These are phyloP conservation scores for Acronicta alni DNA, from an alignment of 2,888 invertebrate species.

Conservation along the genomic window DNA sequence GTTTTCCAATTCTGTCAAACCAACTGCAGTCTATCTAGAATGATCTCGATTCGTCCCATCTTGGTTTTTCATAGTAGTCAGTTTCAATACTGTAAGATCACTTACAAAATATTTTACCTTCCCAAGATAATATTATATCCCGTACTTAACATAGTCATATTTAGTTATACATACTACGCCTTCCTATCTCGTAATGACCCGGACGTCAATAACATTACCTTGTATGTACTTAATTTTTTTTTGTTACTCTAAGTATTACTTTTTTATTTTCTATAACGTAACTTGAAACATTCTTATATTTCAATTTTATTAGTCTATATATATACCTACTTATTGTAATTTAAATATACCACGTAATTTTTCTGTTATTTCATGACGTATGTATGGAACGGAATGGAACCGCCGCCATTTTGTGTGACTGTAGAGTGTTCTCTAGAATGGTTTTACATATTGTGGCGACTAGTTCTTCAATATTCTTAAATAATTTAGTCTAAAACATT, in stretches of 20 bases:
- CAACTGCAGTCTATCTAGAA: not conserved
- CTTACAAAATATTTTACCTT: not conserved
- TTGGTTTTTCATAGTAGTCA: slow-evolving; percentile 26
- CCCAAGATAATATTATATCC: slow-evolving; percentile 2
- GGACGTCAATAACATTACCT: too few species aligned
- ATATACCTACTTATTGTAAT: slow-evolving; percentile 29
- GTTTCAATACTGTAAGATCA: slow-evolving; percentile 16
- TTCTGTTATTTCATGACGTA: slow-evolving; percentile 24
- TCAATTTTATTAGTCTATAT: slow-evolving; percentile 39
- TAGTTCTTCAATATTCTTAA: slow-evolving; percentile 35
- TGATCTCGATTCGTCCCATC: not conserved
- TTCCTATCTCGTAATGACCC: not conserved
- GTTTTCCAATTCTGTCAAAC: slow-evolving; percentile 15
- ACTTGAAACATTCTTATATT: slow-evolving; percentile 51
- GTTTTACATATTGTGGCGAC: slow-evolving; percentile 11
- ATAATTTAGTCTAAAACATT: slow-evolving; percentile 41
- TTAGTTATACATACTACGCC: slow-evolving; percentile 16
- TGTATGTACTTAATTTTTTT: not conserved
- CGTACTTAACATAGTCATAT: slow-evolving; percentile 18
- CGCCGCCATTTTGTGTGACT: slow-evolving; percentile 23
- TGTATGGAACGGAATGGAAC: slow-evolving; percentile 15
- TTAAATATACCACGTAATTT: slow-evolving; percentile 27
- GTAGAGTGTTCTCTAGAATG: slow-evolving; percentile 9
- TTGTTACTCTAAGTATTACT: slow-evolving; percentile 14
- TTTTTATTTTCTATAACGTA: slow-evolving; percentile 37